Evolutionary conservation across 1,140 invertebrate genomes (phyloP).

Genomic region (Heliconius melpomene): DNA sequence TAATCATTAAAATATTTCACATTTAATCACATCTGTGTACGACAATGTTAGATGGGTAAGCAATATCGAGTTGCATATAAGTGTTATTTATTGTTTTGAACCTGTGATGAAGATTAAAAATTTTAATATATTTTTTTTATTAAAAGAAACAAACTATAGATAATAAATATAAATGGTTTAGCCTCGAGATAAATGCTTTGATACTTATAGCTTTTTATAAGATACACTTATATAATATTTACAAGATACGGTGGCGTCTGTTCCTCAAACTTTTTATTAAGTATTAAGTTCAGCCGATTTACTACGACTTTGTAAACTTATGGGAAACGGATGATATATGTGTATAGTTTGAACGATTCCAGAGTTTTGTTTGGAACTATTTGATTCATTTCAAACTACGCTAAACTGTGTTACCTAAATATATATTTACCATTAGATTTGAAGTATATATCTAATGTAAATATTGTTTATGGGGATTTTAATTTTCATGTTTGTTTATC

Average conservation of each 20-base stretch:
- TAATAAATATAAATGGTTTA: too few species aligned
- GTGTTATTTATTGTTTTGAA: too few species aligned
- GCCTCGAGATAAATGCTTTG: neutral
- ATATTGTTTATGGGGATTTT: too few species aligned
- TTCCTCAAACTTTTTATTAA: conserved; percentile 3
- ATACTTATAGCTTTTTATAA: neutral
- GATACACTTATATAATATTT: neutral
- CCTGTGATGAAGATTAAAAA: too few species aligned
- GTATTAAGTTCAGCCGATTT: conserved; percentile 9
- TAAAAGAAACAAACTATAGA: too few species aligned
- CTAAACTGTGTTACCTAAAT: neutral
- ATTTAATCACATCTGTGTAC: too few species aligned
- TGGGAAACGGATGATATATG: conserved; percentile 6
- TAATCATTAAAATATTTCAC: too few species aligned
- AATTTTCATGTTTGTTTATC: too few species aligned
- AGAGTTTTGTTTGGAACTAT: conserved; percentile 8
- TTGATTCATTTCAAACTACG: neutral
- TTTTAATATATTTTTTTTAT: too few species aligned
- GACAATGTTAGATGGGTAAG: too few species aligned
- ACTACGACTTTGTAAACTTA: conserved; percentile 12
- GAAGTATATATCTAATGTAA: neutral
- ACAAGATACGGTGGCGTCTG: neutral
- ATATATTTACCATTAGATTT: neutral
- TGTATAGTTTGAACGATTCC: conserved; percentile 6
- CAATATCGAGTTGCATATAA: too few species aligned